phyloP scores from a whole-genome alignment of 1,140 invertebrate genomes.

The Drosophila albomicans region DNA sequence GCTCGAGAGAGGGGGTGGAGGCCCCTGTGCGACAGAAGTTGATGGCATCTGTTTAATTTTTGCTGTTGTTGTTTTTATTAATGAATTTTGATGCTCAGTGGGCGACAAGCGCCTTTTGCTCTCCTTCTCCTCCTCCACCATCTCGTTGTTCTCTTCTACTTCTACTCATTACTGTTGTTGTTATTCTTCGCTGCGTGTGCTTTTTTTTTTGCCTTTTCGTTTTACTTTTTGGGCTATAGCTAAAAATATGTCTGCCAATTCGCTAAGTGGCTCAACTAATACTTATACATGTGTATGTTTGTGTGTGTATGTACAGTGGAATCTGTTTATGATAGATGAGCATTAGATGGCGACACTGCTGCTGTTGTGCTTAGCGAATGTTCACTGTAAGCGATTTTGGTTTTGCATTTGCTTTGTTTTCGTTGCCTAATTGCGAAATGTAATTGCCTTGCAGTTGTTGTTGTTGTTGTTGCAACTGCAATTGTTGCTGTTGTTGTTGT shows the following conservation, averaged over 20 bases:
- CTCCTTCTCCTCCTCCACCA: background rate
- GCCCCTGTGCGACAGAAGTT: conserved; percentile 18
- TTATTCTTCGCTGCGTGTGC: conserved; percentile 43
- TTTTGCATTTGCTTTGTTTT: conserved; percentile 14
- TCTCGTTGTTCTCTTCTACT: background rate
- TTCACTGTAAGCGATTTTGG: conserved; percentile 16
- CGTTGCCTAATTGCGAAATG: conserved; percentile 28
- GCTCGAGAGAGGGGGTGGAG: background rate
- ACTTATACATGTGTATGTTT: background rate
- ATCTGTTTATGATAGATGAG: conserved; percentile 13
- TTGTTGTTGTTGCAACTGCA: background rate
- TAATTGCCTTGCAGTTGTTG: conserved; percentile 26
- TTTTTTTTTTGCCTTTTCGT: conserved; percentile 70
- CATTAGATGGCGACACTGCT: background rate
- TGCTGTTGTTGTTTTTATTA: conserved; percentile 57
- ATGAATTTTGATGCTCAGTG: conserved; percentile 51
- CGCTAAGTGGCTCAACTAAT: conserved; percentile 70
- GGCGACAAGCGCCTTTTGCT: conserved; percentile 4
- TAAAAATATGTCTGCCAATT: conserved; percentile 81
- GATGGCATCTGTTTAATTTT: conserved; percentile 59
- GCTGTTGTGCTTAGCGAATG: background rate
- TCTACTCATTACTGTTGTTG: conserved; percentile 10
- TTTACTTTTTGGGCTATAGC: conserved; percentile 40
- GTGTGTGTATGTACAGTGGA: conserved; percentile 13
- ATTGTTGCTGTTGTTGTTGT: conserved; percentile 14